These are phyloP conservation scores for Thermophis baileyi DNA, from an alignment of 2,113 vertebrate species.

Conservation along the genomic window DNA sequence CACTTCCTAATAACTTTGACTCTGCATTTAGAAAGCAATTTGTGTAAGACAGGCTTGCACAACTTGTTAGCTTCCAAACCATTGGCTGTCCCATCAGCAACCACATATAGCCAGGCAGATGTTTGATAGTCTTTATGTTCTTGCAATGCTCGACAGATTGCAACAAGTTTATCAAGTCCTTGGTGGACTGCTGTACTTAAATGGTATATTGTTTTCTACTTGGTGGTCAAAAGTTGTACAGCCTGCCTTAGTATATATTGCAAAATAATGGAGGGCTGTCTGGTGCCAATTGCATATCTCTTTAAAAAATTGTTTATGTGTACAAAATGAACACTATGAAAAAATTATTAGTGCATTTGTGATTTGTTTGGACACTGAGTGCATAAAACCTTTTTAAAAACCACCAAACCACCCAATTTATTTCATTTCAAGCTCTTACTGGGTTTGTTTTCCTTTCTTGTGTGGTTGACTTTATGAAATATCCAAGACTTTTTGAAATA, in stretches of 20 bases:
- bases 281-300: constrained; percentile 7
- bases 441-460: constrained; percentile 46
- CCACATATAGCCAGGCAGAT: neutral
- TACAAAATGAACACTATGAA: neutral
- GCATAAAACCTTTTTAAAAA: constrained; percentile 26
- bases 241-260: neutral
- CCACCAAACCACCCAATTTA: constrained; percentile 12
- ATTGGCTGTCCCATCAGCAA: neutral
- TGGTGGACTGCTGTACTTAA: neutral
- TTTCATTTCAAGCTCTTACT: constrained; percentile 6
- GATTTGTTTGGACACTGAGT: constrained; percentile 30
- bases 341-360: constrained; percentile 5
- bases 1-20: neutral
- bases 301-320: neutral
- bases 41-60: neutral
- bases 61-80: neutral
- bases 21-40: neutral
- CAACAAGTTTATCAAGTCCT: neutral
- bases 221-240: neutral
- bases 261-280: neutral
- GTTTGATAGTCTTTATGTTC: neutral
- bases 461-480: constrained; percentile 52
- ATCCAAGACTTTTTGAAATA: constrained; percentile 30
- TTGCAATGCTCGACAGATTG: neutral
- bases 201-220: neutral